Base-by-base conservation (phyloP, 2,888 invertebrate species). In the Brachyptera putata region DNA sequence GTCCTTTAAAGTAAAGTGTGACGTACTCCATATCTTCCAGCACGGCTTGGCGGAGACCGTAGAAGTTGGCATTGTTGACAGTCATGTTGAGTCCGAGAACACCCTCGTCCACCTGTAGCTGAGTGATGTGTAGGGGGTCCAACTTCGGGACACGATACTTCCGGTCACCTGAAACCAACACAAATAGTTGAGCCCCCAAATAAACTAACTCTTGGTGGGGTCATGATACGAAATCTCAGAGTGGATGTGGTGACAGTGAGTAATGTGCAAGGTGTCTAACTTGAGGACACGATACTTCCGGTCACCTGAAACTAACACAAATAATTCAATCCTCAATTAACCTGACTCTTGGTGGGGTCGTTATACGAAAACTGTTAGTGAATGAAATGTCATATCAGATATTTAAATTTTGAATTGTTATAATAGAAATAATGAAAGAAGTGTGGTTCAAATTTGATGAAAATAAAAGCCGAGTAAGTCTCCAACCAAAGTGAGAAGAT, bases 101-200 rank as follows among this genome's bases (percentile, higher is more conserved):
- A 2, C 53, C 53, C 22, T 53, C 53, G 37, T 36, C 36, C 36
- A 53, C 53, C 11, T 22, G 16, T 21, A 53, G 37, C 22, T 34
- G 16, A 3, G 53, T 53, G 53, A 53, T 53, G 36, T 18, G 18
- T 50, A 58, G 18, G n/a, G 58, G 58, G 37, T 50, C 50, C 50
- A 58, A 22, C n/a, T 16, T 22, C 11, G 58, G 58, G 58, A 58
- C 48, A 24, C 34, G 26, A 53, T 58, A 50, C 37, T 49, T 50
- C 2, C 50, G 34, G 58, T 58, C 58, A 5, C 58, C 58, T 58
- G 49, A 1, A n/a, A n/a, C n/a, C n/a, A n/a, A n/a, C n/a, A n/a
- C n/a, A n/a, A n/a, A n/a, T n/a, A n/a, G n/a, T n/a, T n/a, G n/a
- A n/a, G n/a, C n/a, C n/a, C n/a, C n/a, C n/a, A n/a, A n/a, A n/a